Conservation (phyloP, 2,113 vertebrate genomes). For the Synodontis membranacea region DNA sequence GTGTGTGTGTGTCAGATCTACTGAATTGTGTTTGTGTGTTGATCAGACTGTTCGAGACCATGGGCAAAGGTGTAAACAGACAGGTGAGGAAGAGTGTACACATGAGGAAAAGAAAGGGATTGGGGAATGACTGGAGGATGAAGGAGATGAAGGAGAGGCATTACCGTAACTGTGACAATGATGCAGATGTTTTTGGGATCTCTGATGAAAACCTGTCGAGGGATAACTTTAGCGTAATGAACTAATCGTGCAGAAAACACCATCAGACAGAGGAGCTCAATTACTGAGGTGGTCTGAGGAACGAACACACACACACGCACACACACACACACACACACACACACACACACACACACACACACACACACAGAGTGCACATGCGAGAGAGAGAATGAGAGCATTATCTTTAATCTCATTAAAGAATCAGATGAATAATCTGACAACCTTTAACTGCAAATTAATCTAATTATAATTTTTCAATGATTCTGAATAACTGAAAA, state of each 20-base stretch:
- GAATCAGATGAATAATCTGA: not conserved
- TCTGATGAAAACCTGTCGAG: constrained; percentile 84
- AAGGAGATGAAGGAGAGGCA: constrained; percentile 2
- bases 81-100: not conserved
- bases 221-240: constrained; percentile 86
- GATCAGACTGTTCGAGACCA: not conserved
- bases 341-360: not conserved
- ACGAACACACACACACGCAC: constrained; percentile 10
- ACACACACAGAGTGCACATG: not conserved
- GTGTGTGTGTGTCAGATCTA: no score
- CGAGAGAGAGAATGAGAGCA: no score
- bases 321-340: not conserved
- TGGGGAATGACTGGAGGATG: not conserved
- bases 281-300: constrained; percentile 77
- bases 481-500: not conserved
- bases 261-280: constrained; percentile 82
- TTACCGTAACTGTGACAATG: constrained; percentile 78
- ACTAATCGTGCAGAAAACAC: constrained; percentile 79
- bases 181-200: constrained; percentile 94
- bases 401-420: not conserved
- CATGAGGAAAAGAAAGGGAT: not conserved
- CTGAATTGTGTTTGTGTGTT: not conserved
- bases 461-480: not conserved
- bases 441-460: not conserved
- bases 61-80: not conserved